phyloP scores from a whole-genome alignment of 2,888 invertebrate species.

The Troides helena region DNA sequence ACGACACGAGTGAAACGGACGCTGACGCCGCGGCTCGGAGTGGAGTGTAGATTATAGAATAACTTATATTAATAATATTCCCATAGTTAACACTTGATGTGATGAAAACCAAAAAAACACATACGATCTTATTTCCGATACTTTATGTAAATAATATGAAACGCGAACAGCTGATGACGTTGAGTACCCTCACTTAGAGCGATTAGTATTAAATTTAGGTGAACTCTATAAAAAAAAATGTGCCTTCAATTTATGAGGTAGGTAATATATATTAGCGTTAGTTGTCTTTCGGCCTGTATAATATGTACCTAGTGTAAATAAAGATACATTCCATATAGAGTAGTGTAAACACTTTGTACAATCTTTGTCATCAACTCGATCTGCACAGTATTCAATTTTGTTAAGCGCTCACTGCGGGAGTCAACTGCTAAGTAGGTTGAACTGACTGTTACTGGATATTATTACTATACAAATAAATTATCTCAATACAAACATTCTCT shows the following conservation, averaged over 20 bases:
- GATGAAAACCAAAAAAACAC: slow-evolving; percentile 76
- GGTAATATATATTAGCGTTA: slow-evolving; percentile 53
- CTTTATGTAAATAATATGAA: slow-evolving; percentile 36
- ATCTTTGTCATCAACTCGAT: slow-evolving; percentile 13
- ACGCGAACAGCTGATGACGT: slow-evolving; percentile 11
- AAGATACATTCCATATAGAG: slow-evolving; percentile 42
- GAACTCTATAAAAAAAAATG: slow-evolving; percentile 65
- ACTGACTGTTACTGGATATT: background rate
- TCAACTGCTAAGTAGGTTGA: slow-evolving; percentile 3
- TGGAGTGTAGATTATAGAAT: slow-evolving; percentile 54
- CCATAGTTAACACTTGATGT: slow-evolving; percentile 70
- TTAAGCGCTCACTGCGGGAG: slow-evolving; percentile 15
- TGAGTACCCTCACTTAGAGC: slow-evolving; percentile 23
- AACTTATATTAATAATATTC: slow-evolving; percentile 55
- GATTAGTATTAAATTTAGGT: slow-evolving; percentile 51
- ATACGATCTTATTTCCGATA: slow-evolving; percentile 39
- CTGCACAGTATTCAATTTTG: slow-evolving; percentile 25
- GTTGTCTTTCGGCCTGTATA: slow-evolving; percentile 59
- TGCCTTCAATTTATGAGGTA: slow-evolving; percentile 75
- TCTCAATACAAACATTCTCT: no score
- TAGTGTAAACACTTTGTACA: slow-evolving; percentile 28
- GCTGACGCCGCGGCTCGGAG: slow-evolving; percentile 42
- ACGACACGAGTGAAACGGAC: slow-evolving; percentile 35
- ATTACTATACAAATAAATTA: background rate
- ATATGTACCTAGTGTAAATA: slow-evolving; percentile 49